Evolutionary conservation across 2,888 invertebrate genomes (phyloP), one percentile per base, ranked within the genome.

Genomic region (Drosophila bunnanda): DNA sequence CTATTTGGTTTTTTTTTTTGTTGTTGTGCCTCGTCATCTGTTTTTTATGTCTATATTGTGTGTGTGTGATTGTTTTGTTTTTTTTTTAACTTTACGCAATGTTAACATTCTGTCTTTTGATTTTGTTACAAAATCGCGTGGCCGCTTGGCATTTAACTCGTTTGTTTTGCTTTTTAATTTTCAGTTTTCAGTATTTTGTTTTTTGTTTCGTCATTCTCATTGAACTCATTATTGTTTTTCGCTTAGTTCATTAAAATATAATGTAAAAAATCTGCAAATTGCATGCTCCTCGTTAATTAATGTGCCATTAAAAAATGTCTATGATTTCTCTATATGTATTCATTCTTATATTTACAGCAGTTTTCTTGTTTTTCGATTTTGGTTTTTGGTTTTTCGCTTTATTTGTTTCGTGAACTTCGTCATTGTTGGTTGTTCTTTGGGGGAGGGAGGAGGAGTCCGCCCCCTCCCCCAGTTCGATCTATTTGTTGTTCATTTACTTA

Each of bases 301-400:
- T 86, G 88, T 86, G 89, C 89, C 86, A 69, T 87, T 89, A 88
- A 89, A 89, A 87, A 87, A 89, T 82, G 79, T 78, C 77, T 88
- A 83, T 84, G 80, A 79, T 72, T 65, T 69, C 60, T 78, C 80
- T 86, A 88, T 88, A 87, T 89, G 85, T 86, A 87, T 87, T 89
- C 88, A 85, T 87, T 89, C 85, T 86, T 89, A 89, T 86, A 86
- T 86, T 84, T 86, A 86, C 85, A 86, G 87, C 85, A 89, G 87
- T 87, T 72, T 66, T 75, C 70, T 39, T 36, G 87, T 39, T 53
- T 48, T 55, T 61, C 38, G 39, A 64, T 70, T 70, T 66, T 70
- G 34, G 20, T 39, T 46, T n/a, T n/a, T n/a, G n/a, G n/a, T 34
- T 50, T 43, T 62, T 57, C 56, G 41, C 56, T 56, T 60, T 56